These are phyloP conservation scores for Musca vetustissima DNA, from an alignment of 1,140 invertebrate species.

Conservation along the genomic window DNA sequence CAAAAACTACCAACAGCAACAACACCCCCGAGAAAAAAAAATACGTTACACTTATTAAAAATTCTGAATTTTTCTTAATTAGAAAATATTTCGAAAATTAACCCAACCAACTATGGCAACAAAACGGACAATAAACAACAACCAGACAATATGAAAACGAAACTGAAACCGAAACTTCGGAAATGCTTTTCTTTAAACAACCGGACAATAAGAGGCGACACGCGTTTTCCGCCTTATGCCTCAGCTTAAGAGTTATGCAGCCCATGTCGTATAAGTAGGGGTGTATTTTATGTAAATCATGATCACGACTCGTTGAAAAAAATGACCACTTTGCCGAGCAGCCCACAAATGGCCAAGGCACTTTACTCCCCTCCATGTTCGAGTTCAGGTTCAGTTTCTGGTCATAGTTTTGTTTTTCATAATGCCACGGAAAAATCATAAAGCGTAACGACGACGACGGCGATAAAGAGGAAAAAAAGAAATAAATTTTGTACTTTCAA, in stretches of 20 bases:
- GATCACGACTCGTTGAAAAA: background rate
- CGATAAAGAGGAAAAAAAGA: too few relatives aligned
- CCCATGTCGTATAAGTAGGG: background rate
- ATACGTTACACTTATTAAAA: slow-evolving; percentile 10
- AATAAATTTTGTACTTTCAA: background rate
- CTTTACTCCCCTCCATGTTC: background rate
- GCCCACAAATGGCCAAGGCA: too few relatives aligned
- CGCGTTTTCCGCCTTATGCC: slow-evolving; percentile 9
- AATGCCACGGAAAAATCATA: background rate
- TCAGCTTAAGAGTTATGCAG: too few relatives aligned
- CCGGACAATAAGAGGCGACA: background rate
- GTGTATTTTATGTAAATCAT: slow-evolving; percentile 18
- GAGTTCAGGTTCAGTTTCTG: too few relatives aligned
- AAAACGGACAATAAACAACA: too few relatives aligned
- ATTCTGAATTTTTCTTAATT: background rate
- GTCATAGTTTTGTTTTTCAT: background rate
- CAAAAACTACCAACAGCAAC: too few relatives aligned
- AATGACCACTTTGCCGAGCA: background rate
- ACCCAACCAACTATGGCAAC: too few relatives aligned
- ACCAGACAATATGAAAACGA: too few relatives aligned
- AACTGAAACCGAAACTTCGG: too few relatives aligned
- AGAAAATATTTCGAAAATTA: too few relatives aligned
- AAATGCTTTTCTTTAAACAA: too few relatives aligned
- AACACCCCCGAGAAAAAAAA: background rate
- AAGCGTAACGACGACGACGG: slow-evolving; percentile 3